phyloP scores from a whole-genome alignment of 2,888 invertebrate species.

The Ceriagrion tenellum region DNA sequence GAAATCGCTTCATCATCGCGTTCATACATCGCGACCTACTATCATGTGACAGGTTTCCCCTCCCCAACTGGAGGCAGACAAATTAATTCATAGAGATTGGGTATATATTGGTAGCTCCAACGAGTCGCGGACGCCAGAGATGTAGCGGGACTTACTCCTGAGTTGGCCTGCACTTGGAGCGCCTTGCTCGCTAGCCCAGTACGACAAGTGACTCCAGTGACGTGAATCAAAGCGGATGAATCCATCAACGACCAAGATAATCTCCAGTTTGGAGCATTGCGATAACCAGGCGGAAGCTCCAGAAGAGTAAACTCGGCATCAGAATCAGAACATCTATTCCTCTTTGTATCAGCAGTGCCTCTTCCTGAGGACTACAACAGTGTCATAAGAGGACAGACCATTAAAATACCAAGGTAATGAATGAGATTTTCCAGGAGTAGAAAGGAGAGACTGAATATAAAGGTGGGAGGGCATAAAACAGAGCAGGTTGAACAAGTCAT shows the following conservation, averaged over 20 bases:
- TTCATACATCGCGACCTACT: not conserved
- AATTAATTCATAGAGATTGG: not conserved
- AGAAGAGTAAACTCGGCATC: not conserved
- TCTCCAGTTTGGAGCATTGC: not conserved
- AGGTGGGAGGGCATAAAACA: too few relatives aligned
- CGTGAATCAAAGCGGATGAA: not conserved
- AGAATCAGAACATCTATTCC: too few relatives aligned
- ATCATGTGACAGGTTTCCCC: not conserved
- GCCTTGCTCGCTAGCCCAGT: not conserved
- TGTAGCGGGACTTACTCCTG: not conserved
- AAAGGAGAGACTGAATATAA: too few relatives aligned
- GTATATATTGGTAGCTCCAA: not conserved
- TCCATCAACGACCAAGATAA: not conserved
- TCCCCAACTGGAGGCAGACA: not conserved
- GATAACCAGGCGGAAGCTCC: not conserved
- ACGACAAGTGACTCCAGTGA: not conserved
- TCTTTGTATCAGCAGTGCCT: too few relatives aligned
- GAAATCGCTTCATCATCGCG: not conserved
- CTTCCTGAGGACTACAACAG: too few relatives aligned
- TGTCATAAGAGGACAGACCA: too few relatives aligned
- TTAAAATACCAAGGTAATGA: too few relatives aligned
- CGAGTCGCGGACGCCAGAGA: not conserved
- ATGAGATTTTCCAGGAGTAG: too few relatives aligned
- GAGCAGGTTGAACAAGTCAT: too few relatives aligned
- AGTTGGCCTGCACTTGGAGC: conserved; percentile 16